Evolutionary conservation across 2,113 vertebrate species (phyloP).

Genomic region (Oryzias melastigma): DNA sequence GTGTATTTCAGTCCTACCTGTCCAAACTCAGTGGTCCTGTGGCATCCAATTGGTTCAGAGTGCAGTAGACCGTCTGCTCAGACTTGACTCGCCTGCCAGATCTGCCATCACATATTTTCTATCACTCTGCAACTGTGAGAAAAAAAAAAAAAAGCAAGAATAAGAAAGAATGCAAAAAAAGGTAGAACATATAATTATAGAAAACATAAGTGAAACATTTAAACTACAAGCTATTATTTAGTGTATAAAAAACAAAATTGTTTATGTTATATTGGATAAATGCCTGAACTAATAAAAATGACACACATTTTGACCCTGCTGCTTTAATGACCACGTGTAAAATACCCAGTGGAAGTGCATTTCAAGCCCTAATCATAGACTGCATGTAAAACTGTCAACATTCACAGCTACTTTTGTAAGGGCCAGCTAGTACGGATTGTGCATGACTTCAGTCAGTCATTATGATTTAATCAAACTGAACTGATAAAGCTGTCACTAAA

Average conservation of each 20-base stretch:
- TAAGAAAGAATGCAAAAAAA: neutral
- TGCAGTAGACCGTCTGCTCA: conserved; percentile 36
- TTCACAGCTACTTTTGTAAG: neutral
- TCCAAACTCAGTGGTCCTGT: conserved; percentile 6
- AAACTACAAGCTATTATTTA: too few species aligned
- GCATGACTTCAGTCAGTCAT: conserved; percentile 11
- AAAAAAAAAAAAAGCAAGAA: neutral
- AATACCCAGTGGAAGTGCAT: neutral
- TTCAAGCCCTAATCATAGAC: too few species aligned
- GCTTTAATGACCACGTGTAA: neutral
- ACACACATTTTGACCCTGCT: neutral
- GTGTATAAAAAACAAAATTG: too few species aligned
- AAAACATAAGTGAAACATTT: neutral
- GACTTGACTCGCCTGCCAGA: conserved; percentile 30
- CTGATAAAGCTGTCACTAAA: conserved; percentile 39
- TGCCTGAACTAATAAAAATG: too few species aligned
- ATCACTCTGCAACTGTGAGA: conserved; percentile 44
- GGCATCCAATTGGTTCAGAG: conserved; percentile 45
- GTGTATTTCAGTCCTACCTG: conserved; percentile 48
- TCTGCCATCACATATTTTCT: conserved; percentile 51
- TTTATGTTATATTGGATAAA: too few species aligned
- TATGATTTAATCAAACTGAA: conserved; percentile 25
- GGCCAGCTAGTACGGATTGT: neutral
- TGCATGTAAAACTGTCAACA: neutral
- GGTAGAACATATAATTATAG: conserved; percentile 6